Percentiles rank a stretch among this genome's conserved stretches.
Conservation (phyloP, 2,797 vertebrate species). For the Hapalemur alaotrensis region DNA sequence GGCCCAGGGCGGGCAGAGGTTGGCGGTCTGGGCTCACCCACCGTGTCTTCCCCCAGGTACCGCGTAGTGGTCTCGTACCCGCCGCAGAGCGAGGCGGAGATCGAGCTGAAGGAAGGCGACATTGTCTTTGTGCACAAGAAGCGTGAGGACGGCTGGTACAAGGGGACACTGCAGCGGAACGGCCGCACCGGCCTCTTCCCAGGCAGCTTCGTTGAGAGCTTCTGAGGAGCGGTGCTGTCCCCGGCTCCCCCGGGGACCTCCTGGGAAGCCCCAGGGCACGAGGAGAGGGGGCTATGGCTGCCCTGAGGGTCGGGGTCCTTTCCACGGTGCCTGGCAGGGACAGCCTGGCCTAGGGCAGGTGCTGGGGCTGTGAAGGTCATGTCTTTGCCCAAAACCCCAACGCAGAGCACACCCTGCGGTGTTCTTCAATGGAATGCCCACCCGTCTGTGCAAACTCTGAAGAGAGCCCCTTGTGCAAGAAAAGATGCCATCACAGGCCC, state of each 20-base stretch:
- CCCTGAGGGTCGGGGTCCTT: slow-evolving; percentile 79
- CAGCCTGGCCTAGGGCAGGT: slow-evolving; percentile 62
- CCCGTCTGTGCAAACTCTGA: slow-evolving; percentile 80
- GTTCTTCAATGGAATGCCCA: slow-evolving; percentile 71
- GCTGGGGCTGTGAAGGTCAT: slow-evolving; percentile 71
- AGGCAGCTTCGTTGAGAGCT: slow-evolving; percentile 90
- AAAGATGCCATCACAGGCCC: slow-evolving; percentile 16
- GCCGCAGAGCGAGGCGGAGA: slow-evolving; percentile 88
- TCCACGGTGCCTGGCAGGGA: slow-evolving; percentile 77
- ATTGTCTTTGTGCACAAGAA: slow-evolving; percentile 91
- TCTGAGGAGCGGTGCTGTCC: slow-evolving; percentile 78
- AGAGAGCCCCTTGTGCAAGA: slow-evolving; percentile 80
- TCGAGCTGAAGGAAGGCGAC: slow-evolving; percentile 90
- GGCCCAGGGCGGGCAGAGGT: neutral
- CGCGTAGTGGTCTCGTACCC: slow-evolving; percentile 89
- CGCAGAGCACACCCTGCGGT: slow-evolving; percentile 76
- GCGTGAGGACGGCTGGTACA: slow-evolving; percentile 90
- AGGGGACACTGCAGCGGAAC: slow-evolving; percentile 88
- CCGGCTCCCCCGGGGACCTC: neutral
- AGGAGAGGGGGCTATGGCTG: slow-evolving; percentile 75
- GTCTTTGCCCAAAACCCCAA: slow-evolving; percentile 80
- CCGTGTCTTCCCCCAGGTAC: slow-evolving; percentile 80
- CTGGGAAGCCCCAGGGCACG: slow-evolving; percentile 79
- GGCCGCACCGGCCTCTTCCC: slow-evolving; percentile 90
- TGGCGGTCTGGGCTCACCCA: neutral